Percentiles rank a stretch among this genome's conserved stretches.
Evolutionary conservation across 64 coral and sea anemone genomes (phyloP).

Genomic region (Stylophora pistillata): DNA sequence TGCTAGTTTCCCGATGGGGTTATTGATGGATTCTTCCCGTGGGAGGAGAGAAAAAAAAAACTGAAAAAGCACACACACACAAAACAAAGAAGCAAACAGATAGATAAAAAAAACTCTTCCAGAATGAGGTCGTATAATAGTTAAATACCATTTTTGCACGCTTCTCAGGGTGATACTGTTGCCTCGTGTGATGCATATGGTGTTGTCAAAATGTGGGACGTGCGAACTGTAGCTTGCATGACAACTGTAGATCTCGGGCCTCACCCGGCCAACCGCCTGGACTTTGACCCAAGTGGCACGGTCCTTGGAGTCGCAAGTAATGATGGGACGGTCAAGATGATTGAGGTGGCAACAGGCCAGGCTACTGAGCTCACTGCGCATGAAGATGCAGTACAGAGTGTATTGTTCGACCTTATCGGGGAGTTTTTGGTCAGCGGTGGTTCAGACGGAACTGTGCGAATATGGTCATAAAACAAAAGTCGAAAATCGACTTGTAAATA

Average conservation of each 20-base stretch:
- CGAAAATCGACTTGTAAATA: too few relatives aligned
- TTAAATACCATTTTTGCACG: neutral
- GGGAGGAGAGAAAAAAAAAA: too few relatives aligned
- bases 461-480: constrained; percentile 62
- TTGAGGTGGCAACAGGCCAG: constrained; percentile 80
- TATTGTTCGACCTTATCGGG: constrained; percentile 85
- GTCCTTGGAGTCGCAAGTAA: constrained; percentile 95
- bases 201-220: constrained; percentile 97
- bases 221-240: constrained; percentile 91
- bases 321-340: constrained; percentile 94
- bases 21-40: too few relatives aligned
- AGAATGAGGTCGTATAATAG: too few relatives aligned
- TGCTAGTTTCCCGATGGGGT: too few relatives aligned
- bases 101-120: too few relatives aligned
- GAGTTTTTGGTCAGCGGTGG: constrained; percentile 94
- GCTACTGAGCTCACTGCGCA: constrained; percentile 86
- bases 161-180: constrained; percentile 85
- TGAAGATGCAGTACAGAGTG: constrained; percentile 94
- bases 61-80: too few relatives aligned
- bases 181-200: constrained; percentile 98
- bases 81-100: too few relatives aligned
- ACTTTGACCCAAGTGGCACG: constrained; percentile 94
- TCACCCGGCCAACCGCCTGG: constrained; percentile 89
- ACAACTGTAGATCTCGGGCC: constrained; percentile 86
- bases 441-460: constrained; percentile 94